Conservation (phyloP, 2,888 invertebrate genomes). For the Pandemis heparana region DNA sequence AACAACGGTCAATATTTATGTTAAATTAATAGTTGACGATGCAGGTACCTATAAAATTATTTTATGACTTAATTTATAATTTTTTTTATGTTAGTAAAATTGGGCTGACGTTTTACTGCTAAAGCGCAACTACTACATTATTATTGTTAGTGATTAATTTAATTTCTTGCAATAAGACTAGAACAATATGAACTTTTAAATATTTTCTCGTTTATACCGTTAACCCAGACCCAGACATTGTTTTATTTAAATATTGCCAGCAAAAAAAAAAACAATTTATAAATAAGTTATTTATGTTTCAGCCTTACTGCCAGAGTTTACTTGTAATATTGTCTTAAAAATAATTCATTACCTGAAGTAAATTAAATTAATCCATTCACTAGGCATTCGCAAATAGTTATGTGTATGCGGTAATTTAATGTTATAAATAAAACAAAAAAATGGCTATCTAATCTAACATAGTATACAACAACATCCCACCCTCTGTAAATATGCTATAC, state of each 20-base stretch:
- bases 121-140: conserved; percentile 24
- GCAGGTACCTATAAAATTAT: background rate
- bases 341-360: background rate
- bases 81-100: conserved; percentile 7
- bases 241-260: background rate
- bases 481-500: background rate
- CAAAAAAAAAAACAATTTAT: background rate
- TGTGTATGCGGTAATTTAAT: background rate
- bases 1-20: background rate
- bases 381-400: background rate
- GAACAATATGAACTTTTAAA: background rate
- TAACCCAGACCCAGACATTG: background rate
- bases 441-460: background rate
- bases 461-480: background rate
- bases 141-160: conserved; percentile 12
- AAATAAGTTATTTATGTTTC: background rate
- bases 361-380: background rate
- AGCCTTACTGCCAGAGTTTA: background rate
- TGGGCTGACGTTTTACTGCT: conserved; percentile 1
- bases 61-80: background rate
- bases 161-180: background rate
- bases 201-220: background rate
- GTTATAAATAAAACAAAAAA: background rate
- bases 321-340: background rate
- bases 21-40: background rate